Percentiles rank a stretch among this genome's conserved stretches.
Conservation (phyloP, 2,888 invertebrate species). For the Agrypnus murinus region DNA sequence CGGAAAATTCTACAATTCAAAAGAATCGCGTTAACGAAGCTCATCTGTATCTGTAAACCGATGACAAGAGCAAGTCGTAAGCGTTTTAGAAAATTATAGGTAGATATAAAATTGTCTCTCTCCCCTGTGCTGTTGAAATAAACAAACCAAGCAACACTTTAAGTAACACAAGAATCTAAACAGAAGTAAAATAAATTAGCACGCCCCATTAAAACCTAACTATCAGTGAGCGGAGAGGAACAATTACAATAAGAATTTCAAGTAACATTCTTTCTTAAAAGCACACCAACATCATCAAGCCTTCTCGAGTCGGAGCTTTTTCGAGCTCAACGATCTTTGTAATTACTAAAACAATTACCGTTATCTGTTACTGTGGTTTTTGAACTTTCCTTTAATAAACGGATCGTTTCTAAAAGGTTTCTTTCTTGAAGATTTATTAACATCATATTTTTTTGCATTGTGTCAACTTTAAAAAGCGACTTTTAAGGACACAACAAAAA, state of each 20-base stretch:
- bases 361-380: background rate
- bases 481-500: background rate
- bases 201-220: conserved; percentile 49
- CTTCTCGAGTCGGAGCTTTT: background rate
- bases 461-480: background rate
- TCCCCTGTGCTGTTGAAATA: conserved; percentile 34
- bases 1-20: background rate
- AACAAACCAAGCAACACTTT: conserved; percentile 31
- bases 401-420: background rate
- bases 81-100: conserved; percentile 12
- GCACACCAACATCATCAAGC: conserved; percentile 31
- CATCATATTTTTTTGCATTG: background rate
- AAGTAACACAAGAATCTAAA: conserved; percentile 44
- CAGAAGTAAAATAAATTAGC: conserved; percentile 48
- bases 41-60: background rate
- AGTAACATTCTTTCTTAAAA: conserved; percentile 50
- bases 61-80: conserved; percentile 6
- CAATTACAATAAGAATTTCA: conserved; percentile 49
- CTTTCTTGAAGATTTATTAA: background rate
- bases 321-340: conserved; percentile 31
- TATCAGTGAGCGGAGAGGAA: conserved; percentile 44
- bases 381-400: background rate
- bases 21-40: conserved; percentile 15
- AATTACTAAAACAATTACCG: conserved; percentile 44
- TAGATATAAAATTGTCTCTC: conserved; percentile 26